Base-by-base conservation (phyloP, 2,113 vertebrate species). In the Pterocles orientalis region DNA sequence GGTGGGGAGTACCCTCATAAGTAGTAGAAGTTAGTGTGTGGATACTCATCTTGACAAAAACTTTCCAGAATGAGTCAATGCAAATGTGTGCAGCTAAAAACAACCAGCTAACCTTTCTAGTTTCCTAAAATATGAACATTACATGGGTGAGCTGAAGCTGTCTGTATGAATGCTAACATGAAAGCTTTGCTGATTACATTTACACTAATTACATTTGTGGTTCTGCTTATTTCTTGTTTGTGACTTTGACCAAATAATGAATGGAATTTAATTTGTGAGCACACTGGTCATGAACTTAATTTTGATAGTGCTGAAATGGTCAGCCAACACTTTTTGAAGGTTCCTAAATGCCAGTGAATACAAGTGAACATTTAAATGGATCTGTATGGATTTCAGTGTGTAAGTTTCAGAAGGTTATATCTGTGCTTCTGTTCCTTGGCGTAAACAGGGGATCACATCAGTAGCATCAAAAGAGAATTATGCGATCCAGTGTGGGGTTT, bases 41-140 rank as follows among this genome's bases (percentile, higher is more conserved):
- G 47, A 29, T 58, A 68, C 28, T 94, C 43, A 77, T 68, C 24
- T 72, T 72, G n/a, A 92, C 60, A 70, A 66, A 90, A 93, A 69
- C n/a, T 72, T 88, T 93, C 89, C 94, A 60, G 47, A 92, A 73
- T 90, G 82, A 96, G 86, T 93, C 88, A 94, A 17, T 75, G 51
- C 64, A 88, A 47, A 68, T 61, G 17, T 45, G 41, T 50, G 47
- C 36, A 81, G 86, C 71, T 86, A 20, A 88, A 73, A 94, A 28
- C 19, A 62, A 58, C 24, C 17, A 77, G 15, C 43, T 86, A 70
- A 51, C 18, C 36, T 70, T 65, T 88, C 56, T 39, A 29, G 34
- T 81, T 83, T 94, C 60, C 64, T 83, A 70, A 90, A 73, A 78
- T 69, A 26, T 71, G 78, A 88, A 65, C 57, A 26, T 85, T 68